These are phyloP conservation scores for Hozukius guyotensis DNA, from an alignment of 2,797 vertebrate genomes.

Conservation along the genomic window DNA sequence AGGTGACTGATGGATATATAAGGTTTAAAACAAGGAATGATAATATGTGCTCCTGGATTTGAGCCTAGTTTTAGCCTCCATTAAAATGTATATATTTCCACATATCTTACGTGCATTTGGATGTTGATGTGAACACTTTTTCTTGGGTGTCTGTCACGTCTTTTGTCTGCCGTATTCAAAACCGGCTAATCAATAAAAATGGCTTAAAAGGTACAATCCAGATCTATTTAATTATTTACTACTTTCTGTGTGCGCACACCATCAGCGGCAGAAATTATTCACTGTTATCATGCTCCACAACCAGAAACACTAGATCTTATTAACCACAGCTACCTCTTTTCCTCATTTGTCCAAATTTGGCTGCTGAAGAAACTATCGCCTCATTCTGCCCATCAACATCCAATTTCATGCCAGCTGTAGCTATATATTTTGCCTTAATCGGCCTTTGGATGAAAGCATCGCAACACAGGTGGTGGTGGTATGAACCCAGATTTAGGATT, in stretches of 20 bases:
- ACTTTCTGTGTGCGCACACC: background rate
- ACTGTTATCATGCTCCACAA: too few relatives aligned
- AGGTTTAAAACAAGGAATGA: background rate
- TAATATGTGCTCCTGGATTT: background rate
- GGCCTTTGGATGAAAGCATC: conserved; percentile 10
- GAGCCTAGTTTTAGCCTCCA: background rate
- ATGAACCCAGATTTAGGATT: conserved; percentile 60
- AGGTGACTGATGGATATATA: conserved; percentile 5
- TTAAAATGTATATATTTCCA: background rate
- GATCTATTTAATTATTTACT: background rate
- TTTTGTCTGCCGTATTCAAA: background rate
- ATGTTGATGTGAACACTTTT: background rate
- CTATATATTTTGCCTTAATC: conserved; percentile 37
- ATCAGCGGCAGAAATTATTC: background rate
- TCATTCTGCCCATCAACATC: conserved; percentile 1
- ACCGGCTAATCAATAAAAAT: background rate
- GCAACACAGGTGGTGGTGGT: conserved; percentile 40
- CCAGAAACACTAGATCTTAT: background rate
- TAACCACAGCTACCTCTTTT: conserved; percentile 6
- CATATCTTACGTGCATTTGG: background rate
- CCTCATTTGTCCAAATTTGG: conserved; percentile 10
- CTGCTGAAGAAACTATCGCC: background rate
- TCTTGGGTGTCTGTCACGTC: background rate
- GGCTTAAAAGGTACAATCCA: background rate
- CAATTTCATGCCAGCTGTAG: conserved; percentile 6